Base-by-base conservation (phyloP, 2,113 vertebrate species). In the Engystomops pustulosus region DNA sequence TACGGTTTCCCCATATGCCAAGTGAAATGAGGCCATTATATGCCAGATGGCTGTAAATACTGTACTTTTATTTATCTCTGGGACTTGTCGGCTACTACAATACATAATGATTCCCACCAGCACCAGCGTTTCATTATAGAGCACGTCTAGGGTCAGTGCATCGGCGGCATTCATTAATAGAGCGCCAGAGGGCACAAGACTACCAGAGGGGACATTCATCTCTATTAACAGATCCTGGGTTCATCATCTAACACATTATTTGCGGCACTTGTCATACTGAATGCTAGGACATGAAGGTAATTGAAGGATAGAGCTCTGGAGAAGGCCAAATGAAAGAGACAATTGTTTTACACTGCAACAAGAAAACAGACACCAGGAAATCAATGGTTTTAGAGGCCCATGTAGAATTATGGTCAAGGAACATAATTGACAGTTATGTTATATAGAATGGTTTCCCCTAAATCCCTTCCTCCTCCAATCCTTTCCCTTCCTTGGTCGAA, bases 71-170 rank as follows among this genome's bases (percentile, higher is more conserved):
- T 70, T 71, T 23, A 67, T 67, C 23, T 67, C 9, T 5, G n/a
- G 38, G 45, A 36, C 44, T 34, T 11, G 69, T 41, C 4, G 12
- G 67, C 47, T 38, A 55, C 55, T 45, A 74, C 25, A 72, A 55
- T 58, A 25, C 80, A 82, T 70, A 72, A 72, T 82, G 49, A n/a
- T 82, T 38, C 68, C 51, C 53, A 74, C 36, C 41, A 82, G 80
- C 68, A 44, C 34, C 15, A 36, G 68, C 69, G 74, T 82, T 82
- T 72, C 36, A 74, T 82, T 82, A 72, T 45, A 23, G 20, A 72
- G 32, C n/a, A 60, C 45, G 67, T 60, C 51, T 30, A 45, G 80
- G 80, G 68, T 72, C 80, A 72, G 32, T 60, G 36, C 34, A 44
- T 44, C 23, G 8, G 23, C 51, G 32, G 68, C 80, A 27, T 82